phyloP scores from a whole-genome alignment of 2,888 invertebrate species.

The Encarsia formosa region DNA sequence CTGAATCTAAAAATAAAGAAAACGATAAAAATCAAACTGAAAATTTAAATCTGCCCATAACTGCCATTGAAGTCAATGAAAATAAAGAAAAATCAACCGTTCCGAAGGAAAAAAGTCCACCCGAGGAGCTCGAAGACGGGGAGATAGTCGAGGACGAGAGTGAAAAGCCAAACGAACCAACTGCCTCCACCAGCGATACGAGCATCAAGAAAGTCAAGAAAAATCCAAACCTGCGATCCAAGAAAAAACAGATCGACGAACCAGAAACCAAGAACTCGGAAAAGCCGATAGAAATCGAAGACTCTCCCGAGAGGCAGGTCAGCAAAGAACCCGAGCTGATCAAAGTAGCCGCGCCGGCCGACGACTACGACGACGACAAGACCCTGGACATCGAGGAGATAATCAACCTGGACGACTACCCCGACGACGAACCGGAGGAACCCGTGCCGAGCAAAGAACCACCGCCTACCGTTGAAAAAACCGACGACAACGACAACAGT shows the following conservation, averaged over 20 bases:
- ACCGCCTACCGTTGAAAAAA: not conserved
- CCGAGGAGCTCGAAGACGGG: conserved; percentile 25
- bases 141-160: conserved; percentile 25
- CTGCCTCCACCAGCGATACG: not conserved
- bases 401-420: conserved; percentile 48
- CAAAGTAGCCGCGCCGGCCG: not conserved
- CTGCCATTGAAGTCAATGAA: conserved; percentile 19
- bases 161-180: conserved; percentile 11
- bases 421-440: conserved; percentile 38
- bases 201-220: not conserved
- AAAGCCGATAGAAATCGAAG: conserved; percentile 14
- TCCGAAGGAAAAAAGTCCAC: not conserved
- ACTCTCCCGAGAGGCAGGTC: conserved; percentile 13
- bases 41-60: conserved; percentile 9
- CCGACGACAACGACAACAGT: not conserved
- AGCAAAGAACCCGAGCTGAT: too few species aligned
- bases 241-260: conserved; percentile 21
- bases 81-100: conserved; percentile 2
- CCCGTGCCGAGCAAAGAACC: conserved; percentile 15
- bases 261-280: not conserved
- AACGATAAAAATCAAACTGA: conserved; percentile 2
- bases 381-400: conserved; percentile 43
- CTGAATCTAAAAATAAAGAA: conserved; percentile 9
- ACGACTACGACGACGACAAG: conserved; percentile 32
- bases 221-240: conserved; percentile 1